phyloP scores from a whole-genome alignment of 2,797 vertebrate genomes.

The Arctocebus calabarensis region DNA sequence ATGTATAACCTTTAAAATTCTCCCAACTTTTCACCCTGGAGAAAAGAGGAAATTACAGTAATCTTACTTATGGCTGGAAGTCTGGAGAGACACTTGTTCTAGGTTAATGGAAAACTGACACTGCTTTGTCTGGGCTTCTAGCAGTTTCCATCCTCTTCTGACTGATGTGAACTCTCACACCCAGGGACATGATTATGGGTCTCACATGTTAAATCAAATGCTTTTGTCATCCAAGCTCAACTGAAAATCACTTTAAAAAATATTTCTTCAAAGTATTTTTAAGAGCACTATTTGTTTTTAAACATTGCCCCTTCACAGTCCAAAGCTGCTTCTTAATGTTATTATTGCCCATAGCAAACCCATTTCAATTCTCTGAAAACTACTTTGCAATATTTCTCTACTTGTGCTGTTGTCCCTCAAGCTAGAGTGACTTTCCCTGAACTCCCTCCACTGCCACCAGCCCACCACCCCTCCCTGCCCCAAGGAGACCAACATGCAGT shows the following conservation, averaged over 20 bases:
- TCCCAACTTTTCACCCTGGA: conserved; percentile 81
- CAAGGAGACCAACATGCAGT: background rate
- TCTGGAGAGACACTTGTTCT: conserved; percentile 79
- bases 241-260: conserved; percentile 43
- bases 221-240: conserved; percentile 45
- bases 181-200: background rate
- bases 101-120: conserved; percentile 69
- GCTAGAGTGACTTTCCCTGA: background rate
- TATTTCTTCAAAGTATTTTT: conserved; percentile 57
- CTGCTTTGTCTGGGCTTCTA: background rate
- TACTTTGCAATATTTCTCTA: background rate
- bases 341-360: conserved; percentile 53
- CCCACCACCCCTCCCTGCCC: background rate
- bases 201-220: conserved; percentile 46
- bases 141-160: background rate
- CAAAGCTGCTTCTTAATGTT: conserved; percentile 50
- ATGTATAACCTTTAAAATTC: conserved; percentile 87
- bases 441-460: no score
- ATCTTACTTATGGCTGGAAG: conserved; percentile 83
- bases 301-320: conserved; percentile 27
- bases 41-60: conserved; percentile 86
- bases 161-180: conserved; percentile 45
- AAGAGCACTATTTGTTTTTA: conserved; percentile 67
- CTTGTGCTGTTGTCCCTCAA: background rate
- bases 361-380: conserved; percentile 35